Percentiles rank a stretch among this genome's conserved stretches.
These are phyloP conservation scores for Rhagonycha fulva DNA, from an alignment of 2,888 invertebrate species.

Conservation along the genomic window DNA sequence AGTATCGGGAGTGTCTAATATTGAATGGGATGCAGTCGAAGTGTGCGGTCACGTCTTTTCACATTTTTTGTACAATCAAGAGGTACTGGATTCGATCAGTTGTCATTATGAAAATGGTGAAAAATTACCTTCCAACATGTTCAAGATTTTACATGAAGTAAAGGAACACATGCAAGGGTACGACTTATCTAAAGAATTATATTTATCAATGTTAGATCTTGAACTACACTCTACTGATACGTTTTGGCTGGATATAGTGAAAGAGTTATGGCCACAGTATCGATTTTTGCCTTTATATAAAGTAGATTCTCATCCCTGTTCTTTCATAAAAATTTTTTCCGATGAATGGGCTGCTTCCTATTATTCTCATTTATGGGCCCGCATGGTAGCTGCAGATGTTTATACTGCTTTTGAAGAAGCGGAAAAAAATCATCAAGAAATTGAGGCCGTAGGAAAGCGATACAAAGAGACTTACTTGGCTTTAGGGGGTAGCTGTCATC, in stretches of 20 bases:
- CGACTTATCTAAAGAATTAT: slow-evolving; percentile 80
- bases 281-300: slow-evolving; percentile 76
- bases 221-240: slow-evolving; percentile 75
- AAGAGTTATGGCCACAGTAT: slow-evolving; percentile 80
- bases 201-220: slow-evolving; percentile 80
- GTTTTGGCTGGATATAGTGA: slow-evolving; percentile 84
- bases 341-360: slow-evolving; percentile 87
- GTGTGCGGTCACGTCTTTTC: slow-evolving; percentile 82
- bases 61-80: slow-evolving; percentile 75
- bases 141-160: slow-evolving; percentile 66
- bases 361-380: slow-evolving; percentile 84
- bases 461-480: slow-evolving; percentile 85
- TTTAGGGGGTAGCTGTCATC: slow-evolving; percentile 79
- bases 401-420: slow-evolving; percentile 83
- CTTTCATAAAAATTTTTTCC: slow-evolving; percentile 80
- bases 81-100: slow-evolving; percentile 63
- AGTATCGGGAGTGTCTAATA: slow-evolving; percentile 80
- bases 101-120: slow-evolving; percentile 77
- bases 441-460: slow-evolving; percentile 66
- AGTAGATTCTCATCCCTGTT: slow-evolving; percentile 83
- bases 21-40: slow-evolving; percentile 94
- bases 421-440: slow-evolving; percentile 58
- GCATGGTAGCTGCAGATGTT: slow-evolving; percentile 88
- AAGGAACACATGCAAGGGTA: slow-evolving; percentile 78
- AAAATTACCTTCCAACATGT: slow-evolving; percentile 66